Evolutionary conservation across 2,797 vertebrate genomes (phyloP).

Genomic region (Oreonectes daqikongensis): DNA sequence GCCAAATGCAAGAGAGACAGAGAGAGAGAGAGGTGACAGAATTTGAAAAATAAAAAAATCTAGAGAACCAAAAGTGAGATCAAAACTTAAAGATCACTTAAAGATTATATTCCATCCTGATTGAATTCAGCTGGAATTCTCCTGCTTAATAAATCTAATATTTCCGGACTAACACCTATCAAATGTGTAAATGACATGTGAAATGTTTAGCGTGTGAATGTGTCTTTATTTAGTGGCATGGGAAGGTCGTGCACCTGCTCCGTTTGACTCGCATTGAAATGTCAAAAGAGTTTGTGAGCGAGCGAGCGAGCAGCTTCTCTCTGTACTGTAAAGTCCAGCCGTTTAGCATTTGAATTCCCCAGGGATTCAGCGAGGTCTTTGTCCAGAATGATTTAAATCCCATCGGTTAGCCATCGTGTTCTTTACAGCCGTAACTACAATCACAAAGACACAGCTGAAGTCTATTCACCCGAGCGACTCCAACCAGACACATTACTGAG

Average conservation of each 20-base stretch:
- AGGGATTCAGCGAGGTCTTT: conserved; percentile 23
- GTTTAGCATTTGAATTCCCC: conserved; percentile 43
- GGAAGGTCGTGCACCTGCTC: conserved; percentile 48
- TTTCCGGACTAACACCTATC: not conserved
- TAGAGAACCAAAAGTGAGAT: no score
- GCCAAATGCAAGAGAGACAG: no score
- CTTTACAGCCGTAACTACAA: not conserved
- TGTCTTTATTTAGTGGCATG: conserved; percentile 55
- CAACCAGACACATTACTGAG: not conserved
- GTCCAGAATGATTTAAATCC: conserved; percentile 44
- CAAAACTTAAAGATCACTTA: no score
- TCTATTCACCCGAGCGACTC: not conserved
- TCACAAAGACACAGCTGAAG: conserved; percentile 28
- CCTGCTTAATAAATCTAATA: not conserved
- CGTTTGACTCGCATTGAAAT: conserved; percentile 18
- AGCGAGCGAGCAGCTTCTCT: conserved; percentile 27
- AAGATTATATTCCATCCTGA: no score
- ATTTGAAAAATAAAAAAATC: no score
- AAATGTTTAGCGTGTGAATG: not conserved
- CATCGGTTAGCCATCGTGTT: conserved; percentile 34
- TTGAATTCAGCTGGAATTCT: no score
- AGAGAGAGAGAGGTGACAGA: no score
- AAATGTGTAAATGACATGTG: not conserved
- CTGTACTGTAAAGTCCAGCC: conserved; percentile 43
- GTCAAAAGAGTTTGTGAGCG: no score